Conservation (phyloP, 2,888 invertebrate genomes). For the Synanthedon myopaeformis region DNA sequence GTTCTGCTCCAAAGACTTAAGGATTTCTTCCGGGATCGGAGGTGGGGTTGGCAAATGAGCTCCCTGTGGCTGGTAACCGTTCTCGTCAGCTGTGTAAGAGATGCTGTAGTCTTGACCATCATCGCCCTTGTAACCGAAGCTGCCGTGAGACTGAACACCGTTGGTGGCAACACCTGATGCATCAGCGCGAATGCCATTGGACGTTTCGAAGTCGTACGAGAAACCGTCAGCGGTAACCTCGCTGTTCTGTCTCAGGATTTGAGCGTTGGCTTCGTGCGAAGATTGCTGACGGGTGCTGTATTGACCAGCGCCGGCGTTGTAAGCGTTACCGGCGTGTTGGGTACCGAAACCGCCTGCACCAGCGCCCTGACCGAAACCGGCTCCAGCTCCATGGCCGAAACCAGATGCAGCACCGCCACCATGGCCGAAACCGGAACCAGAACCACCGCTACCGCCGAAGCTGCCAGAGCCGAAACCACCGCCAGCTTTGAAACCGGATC, state of each 20-base stretch:
- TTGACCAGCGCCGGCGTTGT: slow-evolving; percentile 23
- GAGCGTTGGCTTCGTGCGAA: slow-evolving; percentile 48
- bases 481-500: slow-evolving; percentile 9
- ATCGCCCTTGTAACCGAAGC: slow-evolving; percentile 61
- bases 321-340: slow-evolving; percentile 23
- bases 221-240: slow-evolving; percentile 61
- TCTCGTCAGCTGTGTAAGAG: slow-evolving; percentile 63
- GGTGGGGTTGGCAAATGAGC: slow-evolving; percentile 63
- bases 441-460: slow-evolving; percentile 12
- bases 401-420: slow-evolving; percentile 11
- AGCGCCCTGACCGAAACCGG: slow-evolving; percentile 12
- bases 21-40: slow-evolving; percentile 59
- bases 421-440: slow-evolving; percentile 12
- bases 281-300: slow-evolving; percentile 20
- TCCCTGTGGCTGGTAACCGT: slow-evolving; percentile 57
- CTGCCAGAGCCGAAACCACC: slow-evolving; percentile 12
- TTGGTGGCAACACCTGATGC: slow-evolving; percentile 58
- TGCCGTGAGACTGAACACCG: slow-evolving; percentile 61
- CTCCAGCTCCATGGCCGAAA: slow-evolving; percentile 10
- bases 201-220: slow-evolving; percentile 60
- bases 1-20: slow-evolving; percentile 62
- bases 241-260: slow-evolving; percentile 50
- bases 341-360: slow-evolving; percentile 16
- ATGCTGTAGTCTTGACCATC: slow-evolving; percentile 65
- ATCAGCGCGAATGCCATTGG: slow-evolving; percentile 61